phyloP scores from a whole-genome alignment of 2,797 vertebrate species.

The Tragelaphus eurycerus region DNA sequence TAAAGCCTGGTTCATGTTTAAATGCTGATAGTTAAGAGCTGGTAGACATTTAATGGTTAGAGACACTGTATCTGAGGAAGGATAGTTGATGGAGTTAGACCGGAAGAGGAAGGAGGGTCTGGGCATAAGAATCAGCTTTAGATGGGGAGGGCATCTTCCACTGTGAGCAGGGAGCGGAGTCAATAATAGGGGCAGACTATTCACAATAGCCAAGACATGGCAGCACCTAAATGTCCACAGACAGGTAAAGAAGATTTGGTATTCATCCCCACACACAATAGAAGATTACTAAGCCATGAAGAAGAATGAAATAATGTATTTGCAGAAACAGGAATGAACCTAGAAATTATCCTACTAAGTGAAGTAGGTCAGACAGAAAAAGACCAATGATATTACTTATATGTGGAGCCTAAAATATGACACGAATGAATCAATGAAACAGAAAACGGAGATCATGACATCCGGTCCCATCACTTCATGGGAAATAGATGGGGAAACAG shows the following conservation, averaged over 20 bases:
- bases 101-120: no score
- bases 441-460: not conserved
- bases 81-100: not conserved
- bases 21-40: not conserved
- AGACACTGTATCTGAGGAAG: not conserved
- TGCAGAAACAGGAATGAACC: not conserved
- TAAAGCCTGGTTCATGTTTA: not conserved
- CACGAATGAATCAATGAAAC: not conserved
- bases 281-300: not conserved
- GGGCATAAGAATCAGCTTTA: not conserved
- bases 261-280: not conserved
- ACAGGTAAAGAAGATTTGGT: not conserved
- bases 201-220: not conserved
- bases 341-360: not conserved
- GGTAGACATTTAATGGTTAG: not conserved
- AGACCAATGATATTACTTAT: not conserved
- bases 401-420: not conserved
- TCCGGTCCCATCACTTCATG: no score
- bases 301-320: not conserved
- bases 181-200: not conserved
- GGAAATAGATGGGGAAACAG: no score
- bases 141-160: not conserved
- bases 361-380: not conserved
- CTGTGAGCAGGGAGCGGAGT: not conserved
- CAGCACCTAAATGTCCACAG: not conserved